Evolutionary conservation across 2,113 vertebrate genomes (phyloP).

Genomic region (Pedetes capensis): DNA sequence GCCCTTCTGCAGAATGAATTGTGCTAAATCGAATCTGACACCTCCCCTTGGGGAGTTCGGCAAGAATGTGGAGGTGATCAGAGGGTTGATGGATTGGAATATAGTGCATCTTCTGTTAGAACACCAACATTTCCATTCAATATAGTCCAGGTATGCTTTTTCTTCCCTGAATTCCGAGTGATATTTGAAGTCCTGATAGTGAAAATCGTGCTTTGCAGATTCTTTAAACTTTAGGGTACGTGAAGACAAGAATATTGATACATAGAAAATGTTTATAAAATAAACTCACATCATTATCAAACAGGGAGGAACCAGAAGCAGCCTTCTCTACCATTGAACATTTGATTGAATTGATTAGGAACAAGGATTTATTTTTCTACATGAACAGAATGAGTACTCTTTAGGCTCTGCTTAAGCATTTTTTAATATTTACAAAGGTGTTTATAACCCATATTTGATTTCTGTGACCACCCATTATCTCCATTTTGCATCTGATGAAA

Average conservation of each 20-base stretch:
- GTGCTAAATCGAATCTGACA: slow-evolving; percentile 66
- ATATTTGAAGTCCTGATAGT: not conserved
- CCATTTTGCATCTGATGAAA: not conserved
- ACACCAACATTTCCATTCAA: slow-evolving; percentile 23
- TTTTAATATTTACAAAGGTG: not conserved
- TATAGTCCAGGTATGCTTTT: not conserved
- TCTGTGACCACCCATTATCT: not conserved
- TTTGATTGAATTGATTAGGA: not conserved
- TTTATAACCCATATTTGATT: not conserved
- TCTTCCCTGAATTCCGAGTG: not conserved
- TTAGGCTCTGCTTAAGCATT: not conserved
- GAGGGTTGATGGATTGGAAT: slow-evolving; percentile 64
- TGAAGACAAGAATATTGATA: not conserved
- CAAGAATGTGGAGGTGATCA: slow-evolving; percentile 57
- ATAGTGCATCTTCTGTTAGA: slow-evolving; percentile 58
- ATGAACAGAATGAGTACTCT: not conserved
- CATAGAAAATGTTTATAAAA: not conserved
- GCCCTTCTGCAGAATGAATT: slow-evolving; percentile 53
- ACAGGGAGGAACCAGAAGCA: not conserved
- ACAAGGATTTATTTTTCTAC: not conserved
- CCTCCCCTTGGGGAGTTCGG: slow-evolving; percentile 61
- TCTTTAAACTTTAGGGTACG: not conserved
- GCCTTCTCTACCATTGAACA: not conserved
- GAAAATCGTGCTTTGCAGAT: not conserved
- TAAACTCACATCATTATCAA: not conserved